These are phyloP conservation scores for Drosophila prolongata DNA, from an alignment of 2,888 invertebrate species.

Conservation along the genomic window DNA sequence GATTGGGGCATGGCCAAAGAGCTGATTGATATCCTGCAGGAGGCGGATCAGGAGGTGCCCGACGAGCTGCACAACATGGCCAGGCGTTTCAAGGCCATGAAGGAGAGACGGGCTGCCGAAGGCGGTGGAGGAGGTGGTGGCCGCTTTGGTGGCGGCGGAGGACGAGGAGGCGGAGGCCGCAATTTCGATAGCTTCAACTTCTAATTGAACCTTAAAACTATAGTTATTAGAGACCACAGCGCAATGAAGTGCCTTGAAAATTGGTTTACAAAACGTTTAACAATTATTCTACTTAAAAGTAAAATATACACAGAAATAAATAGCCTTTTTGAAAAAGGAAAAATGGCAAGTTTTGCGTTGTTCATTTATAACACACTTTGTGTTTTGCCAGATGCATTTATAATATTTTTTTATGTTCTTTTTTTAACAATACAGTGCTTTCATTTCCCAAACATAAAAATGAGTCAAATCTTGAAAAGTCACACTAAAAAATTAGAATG, in stretches of 20 bases:
- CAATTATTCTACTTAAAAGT: neutral
- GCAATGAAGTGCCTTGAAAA: slow-evolving; percentile 52
- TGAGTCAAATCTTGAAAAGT: neutral
- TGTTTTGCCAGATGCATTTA: too few species aligned
- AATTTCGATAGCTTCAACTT: slow-evolving; percentile 60
- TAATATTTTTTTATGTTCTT: too few species aligned
- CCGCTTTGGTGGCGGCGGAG: slow-evolving; percentile 39
- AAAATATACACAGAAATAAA: neutral
- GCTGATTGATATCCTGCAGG: slow-evolving; percentile 93
- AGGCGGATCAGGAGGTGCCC: slow-evolving; percentile 94
- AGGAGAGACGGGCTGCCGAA: slow-evolving; percentile 87
- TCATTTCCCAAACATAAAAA: neutral
- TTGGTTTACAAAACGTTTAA: neutral
- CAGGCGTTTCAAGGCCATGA: slow-evolving; percentile 89
- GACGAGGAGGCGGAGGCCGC: slow-evolving; percentile 38
- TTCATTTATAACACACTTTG: too few species aligned
- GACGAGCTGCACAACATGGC: slow-evolving; percentile 91
- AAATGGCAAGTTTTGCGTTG: too few species aligned
- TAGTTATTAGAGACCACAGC: slow-evolving; percentile 28
- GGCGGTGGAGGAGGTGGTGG: slow-evolving; percentile 44
- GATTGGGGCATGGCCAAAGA: slow-evolving; percentile 94
- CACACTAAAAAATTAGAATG: neutral
- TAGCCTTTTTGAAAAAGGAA: neutral
- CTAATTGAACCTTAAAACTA: neutral
- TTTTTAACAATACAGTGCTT: too few species aligned